phyloP scores from a whole-genome alignment of 2,888 invertebrate species.

The Dicranocentrus wangi region DNA sequence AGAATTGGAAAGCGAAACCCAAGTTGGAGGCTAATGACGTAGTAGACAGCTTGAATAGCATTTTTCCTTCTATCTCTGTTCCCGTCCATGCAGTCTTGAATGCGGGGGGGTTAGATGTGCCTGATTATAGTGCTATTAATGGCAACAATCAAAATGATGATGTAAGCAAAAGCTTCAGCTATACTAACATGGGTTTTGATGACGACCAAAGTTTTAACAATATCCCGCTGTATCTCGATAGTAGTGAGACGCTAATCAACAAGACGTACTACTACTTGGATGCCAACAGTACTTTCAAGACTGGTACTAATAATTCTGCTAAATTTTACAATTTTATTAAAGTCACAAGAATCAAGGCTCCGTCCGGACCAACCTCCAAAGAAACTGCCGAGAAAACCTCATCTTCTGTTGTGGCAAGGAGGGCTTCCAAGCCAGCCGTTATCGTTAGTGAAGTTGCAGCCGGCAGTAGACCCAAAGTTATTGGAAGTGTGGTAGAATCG shows the following conservation, averaged over 20 bases:
- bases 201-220: constrained; percentile 10
- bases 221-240: constrained; percentile 44
- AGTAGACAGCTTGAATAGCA: constrained; percentile 22
- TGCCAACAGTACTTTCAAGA: constrained; percentile 11
- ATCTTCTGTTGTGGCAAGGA: constrained; percentile 31
- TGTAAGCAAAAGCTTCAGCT: constrained; percentile 27
- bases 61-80: constrained; percentile 37
- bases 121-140: not conserved
- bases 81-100: constrained; percentile 38
- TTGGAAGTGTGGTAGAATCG: constrained; percentile 53
- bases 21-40: not conserved
- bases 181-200: not conserved
- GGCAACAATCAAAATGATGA: not conserved
- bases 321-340: constrained; percentile 63
- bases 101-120: constrained; percentile 4
- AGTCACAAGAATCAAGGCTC: constrained; percentile 58
- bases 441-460: constrained; percentile 41
- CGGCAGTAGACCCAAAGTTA: constrained; percentile 39
- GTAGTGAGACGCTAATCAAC: constrained; percentile 54
- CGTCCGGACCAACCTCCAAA: constrained; percentile 18
- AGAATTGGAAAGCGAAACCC: not conserved
- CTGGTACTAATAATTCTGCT: constrained; percentile 26
- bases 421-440: constrained; percentile 42
- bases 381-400: constrained; percentile 46
- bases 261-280: constrained; percentile 58